A percentile compares a stretch with the other conserved stretches of the same genome.
phyloP scores from a whole-genome alignment of 2,797 vertebrate species.

The Neopelma chrysocephalum region DNA sequence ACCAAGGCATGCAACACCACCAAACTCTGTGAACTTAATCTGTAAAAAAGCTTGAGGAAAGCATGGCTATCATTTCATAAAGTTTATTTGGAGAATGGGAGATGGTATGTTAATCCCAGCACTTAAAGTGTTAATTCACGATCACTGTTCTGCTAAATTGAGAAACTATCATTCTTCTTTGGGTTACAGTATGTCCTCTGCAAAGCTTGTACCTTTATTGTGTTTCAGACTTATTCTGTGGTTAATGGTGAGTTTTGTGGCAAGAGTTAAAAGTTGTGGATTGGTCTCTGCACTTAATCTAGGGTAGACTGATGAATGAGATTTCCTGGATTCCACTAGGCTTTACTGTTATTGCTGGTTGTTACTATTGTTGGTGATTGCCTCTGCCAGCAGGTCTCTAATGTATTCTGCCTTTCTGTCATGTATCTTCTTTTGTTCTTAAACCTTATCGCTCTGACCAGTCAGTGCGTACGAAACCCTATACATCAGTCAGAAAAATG shows the following conservation, averaged over 20 bases:
- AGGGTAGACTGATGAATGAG: not conserved
- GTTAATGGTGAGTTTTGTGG: not conserved
- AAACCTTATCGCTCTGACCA: not conserved
- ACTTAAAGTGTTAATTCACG: not conserved
- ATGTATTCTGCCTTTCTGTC: not conserved
- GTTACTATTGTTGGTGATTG: not conserved
- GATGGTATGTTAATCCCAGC: not conserved
- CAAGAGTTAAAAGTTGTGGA: not conserved
- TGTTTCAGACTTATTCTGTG: not conserved
- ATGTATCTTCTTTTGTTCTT: not conserved
- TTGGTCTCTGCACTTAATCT: not conserved
- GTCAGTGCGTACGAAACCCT: not conserved
- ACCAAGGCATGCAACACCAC: not conserved
- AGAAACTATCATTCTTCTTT: not conserved
- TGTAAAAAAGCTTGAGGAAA: not conserved
- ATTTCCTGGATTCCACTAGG: not conserved
- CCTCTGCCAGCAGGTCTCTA: not conserved
- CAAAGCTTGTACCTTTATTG: not conserved
- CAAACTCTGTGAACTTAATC: not conserved
- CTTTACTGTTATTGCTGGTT: not conserved
- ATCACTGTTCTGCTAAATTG: not conserved
- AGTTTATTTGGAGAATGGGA: not conserved
- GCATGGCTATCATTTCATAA: not conserved
- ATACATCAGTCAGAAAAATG: not conserved
- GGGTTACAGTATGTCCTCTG: not conserved